These are phyloP conservation scores for Diplolepis rosae DNA, from an alignment of 2,888 invertebrate species.

Conservation along the genomic window DNA sequence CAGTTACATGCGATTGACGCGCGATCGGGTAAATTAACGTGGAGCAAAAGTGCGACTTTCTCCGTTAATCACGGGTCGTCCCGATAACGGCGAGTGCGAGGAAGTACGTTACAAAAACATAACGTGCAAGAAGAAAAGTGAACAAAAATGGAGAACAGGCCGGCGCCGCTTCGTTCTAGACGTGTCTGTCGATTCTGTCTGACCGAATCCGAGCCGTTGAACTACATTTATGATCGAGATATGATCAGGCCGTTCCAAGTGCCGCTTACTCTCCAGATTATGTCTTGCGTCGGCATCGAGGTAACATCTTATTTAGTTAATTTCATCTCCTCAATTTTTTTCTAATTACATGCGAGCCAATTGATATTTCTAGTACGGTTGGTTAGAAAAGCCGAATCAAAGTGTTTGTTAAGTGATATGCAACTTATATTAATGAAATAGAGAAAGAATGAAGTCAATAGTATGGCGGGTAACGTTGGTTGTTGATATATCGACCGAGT, in stretches of 20 bases:
- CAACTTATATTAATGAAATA: slow-evolving; percentile 12
- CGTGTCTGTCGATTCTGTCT: slow-evolving; percentile 86
- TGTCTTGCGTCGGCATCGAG: slow-evolving; percentile 86
- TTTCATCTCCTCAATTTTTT: not conserved
- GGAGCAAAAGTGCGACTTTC: slow-evolving; percentile 11
- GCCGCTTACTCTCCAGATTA: slow-evolving; percentile 83
- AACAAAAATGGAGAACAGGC: slow-evolving; percentile 78
- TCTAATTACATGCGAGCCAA: not conserved
- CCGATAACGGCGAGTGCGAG: not conserved
- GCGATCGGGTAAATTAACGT: slow-evolving; percentile 40
- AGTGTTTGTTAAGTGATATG: slow-evolving; percentile 15
- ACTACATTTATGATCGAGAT: slow-evolving; percentile 80
- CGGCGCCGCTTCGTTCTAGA: slow-evolving; percentile 78
- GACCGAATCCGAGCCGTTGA: slow-evolving; percentile 78
- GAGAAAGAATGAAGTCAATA: slow-evolving; percentile 44
- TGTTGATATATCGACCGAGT: slow-evolving; percentile 31
- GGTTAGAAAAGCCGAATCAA: not conserved
- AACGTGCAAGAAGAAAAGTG: slow-evolving; percentile 23
- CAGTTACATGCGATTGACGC: slow-evolving; percentile 37
- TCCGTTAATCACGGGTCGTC: slow-evolving; percentile 17
- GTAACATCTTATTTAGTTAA: slow-evolving; percentile 73
- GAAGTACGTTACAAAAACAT: not conserved
- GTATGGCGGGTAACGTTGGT: slow-evolving; percentile 36
- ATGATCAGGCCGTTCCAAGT: slow-evolving; percentile 77
- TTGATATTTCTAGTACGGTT: not conserved